Conservation (phyloP, 2,888 invertebrate genomes). For the Limenitis camilla region DNA sequence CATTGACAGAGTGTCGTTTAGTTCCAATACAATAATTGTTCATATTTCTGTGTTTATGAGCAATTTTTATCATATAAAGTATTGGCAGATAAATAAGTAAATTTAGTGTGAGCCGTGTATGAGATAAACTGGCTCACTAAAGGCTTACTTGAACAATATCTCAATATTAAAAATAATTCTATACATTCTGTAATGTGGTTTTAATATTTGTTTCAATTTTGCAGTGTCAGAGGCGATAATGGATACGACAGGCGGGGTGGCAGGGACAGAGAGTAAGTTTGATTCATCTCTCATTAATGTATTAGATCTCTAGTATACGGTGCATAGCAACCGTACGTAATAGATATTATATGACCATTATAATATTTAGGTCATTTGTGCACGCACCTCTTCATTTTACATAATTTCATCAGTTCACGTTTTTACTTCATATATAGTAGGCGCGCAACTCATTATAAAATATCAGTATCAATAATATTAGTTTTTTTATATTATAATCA, state of each 20-base stretch:
- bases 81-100: constrained; percentile 56
- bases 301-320: too few relatives aligned
- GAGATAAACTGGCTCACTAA: constrained; percentile 48
- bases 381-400: too few relatives aligned
- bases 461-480: too few relatives aligned
- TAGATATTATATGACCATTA: too few relatives aligned
- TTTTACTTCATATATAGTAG: too few relatives aligned
- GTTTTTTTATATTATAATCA: too few relatives aligned
- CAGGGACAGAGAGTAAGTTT: constrained; percentile 75
- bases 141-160: constrained; percentile 59
- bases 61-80: constrained; percentile 29
- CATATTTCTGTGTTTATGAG: constrained; percentile 26
- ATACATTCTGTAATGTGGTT: neutral
- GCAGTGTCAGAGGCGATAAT: constrained; percentile 62
- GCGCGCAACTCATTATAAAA: too few relatives aligned
- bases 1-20: neutral
- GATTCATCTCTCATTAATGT: too few relatives aligned
- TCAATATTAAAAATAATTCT: neutral
- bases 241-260: constrained; percentile 69
- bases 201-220: constrained; percentile 17
- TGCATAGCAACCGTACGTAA: too few relatives aligned
- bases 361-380: too few relatives aligned
- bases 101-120: constrained; percentile 50
- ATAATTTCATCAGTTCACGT: too few relatives aligned
- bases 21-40: constrained; percentile 41